These are phyloP conservation scores for Rhopalosiphum padi DNA, from an alignment of 1,140 invertebrate species.

Conservation along the genomic window DNA sequence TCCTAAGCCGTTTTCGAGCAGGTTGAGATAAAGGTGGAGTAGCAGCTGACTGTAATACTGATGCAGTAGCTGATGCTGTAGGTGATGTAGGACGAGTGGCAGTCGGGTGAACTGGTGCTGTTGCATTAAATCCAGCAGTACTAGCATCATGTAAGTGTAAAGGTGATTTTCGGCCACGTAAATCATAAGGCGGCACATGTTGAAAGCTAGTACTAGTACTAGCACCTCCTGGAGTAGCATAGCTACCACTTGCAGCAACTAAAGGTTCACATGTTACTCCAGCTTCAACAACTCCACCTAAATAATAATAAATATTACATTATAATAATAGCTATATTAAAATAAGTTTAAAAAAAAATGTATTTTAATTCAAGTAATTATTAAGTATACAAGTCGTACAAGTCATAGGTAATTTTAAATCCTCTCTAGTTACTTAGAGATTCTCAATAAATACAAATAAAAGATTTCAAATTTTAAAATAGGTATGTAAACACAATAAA, in stretches of 20 bases:
- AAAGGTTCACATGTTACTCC: conserved; percentile 54
- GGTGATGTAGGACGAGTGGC: conserved; percentile 56
- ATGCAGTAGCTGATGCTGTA: conserved; percentile 61
- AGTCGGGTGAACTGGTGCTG: conserved; percentile 52
- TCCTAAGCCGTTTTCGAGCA: conserved; percentile 79
- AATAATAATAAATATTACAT: not conserved
- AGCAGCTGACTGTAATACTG: conserved; percentile 58
- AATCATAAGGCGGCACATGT: conserved; percentile 85
- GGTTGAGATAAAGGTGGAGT: conserved; percentile 70
- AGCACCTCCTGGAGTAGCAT: conserved; percentile 62
- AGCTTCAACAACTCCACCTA: conserved; percentile 52
- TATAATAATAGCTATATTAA: no score
- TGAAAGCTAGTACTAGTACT: conserved; percentile 54
- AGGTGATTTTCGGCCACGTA: conserved; percentile 74
- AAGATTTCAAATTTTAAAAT: not conserved
- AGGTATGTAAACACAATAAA: not conserved
- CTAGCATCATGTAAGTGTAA: conserved; percentile 63
- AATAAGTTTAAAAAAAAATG: no score
- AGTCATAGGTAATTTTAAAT: not conserved
- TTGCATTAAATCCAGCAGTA: conserved; percentile 59
- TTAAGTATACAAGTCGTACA: no score
- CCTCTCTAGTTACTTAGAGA: not conserved
- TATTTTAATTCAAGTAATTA: no score
- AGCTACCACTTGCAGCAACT: conserved; percentile 61
- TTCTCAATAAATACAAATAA: no score